These are phyloP conservation scores for Drosophila ananassae DNA, from an alignment of 1,140 invertebrate genomes.

Conservation along the genomic window DNA sequence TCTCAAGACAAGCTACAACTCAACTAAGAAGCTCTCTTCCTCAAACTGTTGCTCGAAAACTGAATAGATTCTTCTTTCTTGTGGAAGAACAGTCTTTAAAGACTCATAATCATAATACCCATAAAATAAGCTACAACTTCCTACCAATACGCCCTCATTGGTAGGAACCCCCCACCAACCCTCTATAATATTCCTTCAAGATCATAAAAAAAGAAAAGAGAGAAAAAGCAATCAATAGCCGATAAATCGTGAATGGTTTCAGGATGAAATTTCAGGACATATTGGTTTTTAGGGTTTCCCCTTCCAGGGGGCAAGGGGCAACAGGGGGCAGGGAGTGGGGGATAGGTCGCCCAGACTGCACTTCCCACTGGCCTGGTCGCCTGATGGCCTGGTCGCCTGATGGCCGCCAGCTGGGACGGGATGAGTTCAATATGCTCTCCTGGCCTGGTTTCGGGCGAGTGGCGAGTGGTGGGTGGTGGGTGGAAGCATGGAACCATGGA, in stretches of 20 bases:
- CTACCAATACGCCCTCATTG: too few relatives aligned
- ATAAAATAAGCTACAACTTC: too few relatives aligned
- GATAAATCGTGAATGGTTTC: slow-evolving; percentile 19
- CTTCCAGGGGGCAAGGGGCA: background rate
- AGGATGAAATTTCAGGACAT: slow-evolving; percentile 4
- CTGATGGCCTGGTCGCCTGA: background rate
- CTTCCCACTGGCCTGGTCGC: slow-evolving; percentile 24
- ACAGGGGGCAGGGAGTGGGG: background rate
- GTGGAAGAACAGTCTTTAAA: too few relatives aligned
- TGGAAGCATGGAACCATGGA: too few relatives aligned
- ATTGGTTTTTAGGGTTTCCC: slow-evolving; percentile 38
- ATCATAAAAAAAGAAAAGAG: slow-evolving; percentile 13
- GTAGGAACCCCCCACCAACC: background rate
- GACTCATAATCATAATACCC: too few relatives aligned
- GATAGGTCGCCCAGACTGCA: slow-evolving; percentile 8
- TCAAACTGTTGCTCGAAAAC: too few relatives aligned
- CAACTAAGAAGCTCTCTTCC: too few relatives aligned
- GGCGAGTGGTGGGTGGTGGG: background rate
- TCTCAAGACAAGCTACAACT: too few relatives aligned
- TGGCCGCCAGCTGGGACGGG: slow-evolving; percentile 18
- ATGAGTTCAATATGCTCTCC: slow-evolving; percentile 23
- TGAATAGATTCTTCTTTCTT: too few relatives aligned
- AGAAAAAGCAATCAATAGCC: slow-evolving; percentile 1
- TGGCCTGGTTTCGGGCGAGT: background rate
- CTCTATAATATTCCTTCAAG: background rate